Conservation (phyloP, 2,797 vertebrate species). For the Benthosema pterotum region DNA sequence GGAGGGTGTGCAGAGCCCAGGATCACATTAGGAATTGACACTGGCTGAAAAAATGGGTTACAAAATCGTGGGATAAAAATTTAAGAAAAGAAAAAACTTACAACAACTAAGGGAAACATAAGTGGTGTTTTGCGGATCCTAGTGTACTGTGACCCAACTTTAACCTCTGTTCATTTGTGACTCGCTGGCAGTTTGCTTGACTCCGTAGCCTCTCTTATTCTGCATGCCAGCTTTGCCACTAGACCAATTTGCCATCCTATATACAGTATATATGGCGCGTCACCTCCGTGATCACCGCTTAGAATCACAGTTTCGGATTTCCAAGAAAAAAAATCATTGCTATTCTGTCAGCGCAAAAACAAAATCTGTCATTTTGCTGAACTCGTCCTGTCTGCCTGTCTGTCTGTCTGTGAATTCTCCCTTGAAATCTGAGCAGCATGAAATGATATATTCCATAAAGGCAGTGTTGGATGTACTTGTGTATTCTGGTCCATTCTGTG, state of each 20-base stretch:
- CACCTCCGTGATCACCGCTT: constrained; percentile 27
- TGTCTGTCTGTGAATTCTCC: constrained; percentile 36
- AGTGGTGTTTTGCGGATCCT: too few relatives aligned
- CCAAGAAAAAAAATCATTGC: constrained; percentile 33
- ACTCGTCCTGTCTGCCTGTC: constrained; percentile 29
- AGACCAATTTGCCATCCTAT: constrained; percentile 31
- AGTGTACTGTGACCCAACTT: background rate
- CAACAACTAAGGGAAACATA: too few relatives aligned
- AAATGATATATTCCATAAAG: constrained; percentile 37
- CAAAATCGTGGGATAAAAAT: too few relatives aligned
- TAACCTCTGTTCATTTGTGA: background rate
- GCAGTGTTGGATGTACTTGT: constrained; percentile 21
- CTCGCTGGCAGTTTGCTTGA: constrained; percentile 5
- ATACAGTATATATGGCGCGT: constrained; percentile 41
- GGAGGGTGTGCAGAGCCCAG: too few relatives aligned
- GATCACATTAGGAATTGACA: too few relatives aligned
- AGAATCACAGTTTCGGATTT: constrained; percentile 2
- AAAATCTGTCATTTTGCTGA: background rate
- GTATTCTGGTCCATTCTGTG: constrained; percentile 16
- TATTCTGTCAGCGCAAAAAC: constrained; percentile 28
- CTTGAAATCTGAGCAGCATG: constrained; percentile 52
- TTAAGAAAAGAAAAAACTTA: too few relatives aligned
- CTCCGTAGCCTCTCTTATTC: constrained; percentile 2
- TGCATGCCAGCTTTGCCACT: constrained; percentile 9
- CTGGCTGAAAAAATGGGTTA: too few relatives aligned